Evolutionary conservation across 2,888 invertebrate species (phyloP).

Genomic region (Phalangium opilio): DNA sequence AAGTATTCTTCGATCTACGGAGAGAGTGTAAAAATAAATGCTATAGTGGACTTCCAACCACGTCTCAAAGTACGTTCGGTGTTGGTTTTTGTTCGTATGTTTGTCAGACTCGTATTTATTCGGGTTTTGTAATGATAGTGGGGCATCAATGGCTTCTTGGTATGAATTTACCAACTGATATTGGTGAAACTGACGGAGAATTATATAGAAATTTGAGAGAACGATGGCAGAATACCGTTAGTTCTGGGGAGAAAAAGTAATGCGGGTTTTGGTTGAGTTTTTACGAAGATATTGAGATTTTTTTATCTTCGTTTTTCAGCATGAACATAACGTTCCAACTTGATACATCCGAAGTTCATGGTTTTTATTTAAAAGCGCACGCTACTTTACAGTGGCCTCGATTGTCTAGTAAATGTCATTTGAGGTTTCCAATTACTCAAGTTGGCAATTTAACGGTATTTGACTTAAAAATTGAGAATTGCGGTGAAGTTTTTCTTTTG

Average conservation of each 20-base stretch:
- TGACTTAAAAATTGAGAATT: no score
- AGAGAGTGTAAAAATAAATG: conserved; percentile 53
- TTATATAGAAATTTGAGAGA: conserved; percentile 46
- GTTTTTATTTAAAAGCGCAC: conserved; percentile 47
- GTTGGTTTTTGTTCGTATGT: conserved; percentile 5
- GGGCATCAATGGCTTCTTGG: conserved; percentile 52
- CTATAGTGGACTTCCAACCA: conserved; percentile 55
- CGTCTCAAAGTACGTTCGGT: conserved; percentile 44
- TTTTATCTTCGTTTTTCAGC: conserved; percentile 31
- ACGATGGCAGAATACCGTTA: conserved; percentile 36
- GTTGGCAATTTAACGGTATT: conserved; percentile 49
- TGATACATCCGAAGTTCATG: conserved; percentile 53
- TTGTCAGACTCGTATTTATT: not conserved
- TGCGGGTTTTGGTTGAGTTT: no score
- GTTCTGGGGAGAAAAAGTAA: conserved; percentile 24
- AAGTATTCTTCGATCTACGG: conserved; percentile 52
- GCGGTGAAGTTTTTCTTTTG: no score
- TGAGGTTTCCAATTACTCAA: conserved; percentile 56
- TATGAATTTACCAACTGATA: conserved; percentile 44
- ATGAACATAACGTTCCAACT: conserved; percentile 55
- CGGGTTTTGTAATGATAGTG: conserved; percentile 35
- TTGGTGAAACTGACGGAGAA: conserved; percentile 52
- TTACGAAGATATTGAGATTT: not conserved
- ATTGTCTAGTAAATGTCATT: conserved; percentile 32
- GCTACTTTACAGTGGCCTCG: conserved; percentile 53